phyloP scores from a whole-genome alignment of 2,113 vertebrate genomes.

The Odocoileus hemionus region DNA sequence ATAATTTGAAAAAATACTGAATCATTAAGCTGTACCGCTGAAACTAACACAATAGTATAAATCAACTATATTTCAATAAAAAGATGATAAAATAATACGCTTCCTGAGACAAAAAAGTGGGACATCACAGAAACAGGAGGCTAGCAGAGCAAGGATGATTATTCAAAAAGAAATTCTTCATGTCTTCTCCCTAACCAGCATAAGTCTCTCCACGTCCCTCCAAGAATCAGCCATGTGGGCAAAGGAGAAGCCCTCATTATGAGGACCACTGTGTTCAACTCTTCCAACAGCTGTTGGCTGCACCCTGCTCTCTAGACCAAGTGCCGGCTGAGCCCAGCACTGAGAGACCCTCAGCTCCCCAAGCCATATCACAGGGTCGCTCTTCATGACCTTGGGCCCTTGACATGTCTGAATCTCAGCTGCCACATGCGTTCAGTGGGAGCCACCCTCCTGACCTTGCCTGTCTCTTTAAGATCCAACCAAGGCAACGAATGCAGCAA shows the following conservation, averaged over 20 bases:
- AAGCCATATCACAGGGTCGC: background rate
- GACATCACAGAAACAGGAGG: background rate
- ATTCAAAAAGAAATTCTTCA: background rate
- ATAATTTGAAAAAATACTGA: background rate
- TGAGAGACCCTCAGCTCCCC: background rate
- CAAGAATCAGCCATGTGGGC: background rate
- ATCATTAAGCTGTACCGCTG: background rate
- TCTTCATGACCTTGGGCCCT: background rate
- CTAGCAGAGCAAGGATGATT: background rate
- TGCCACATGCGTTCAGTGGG: background rate
- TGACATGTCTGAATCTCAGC: background rate
- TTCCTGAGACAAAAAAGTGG: background rate
- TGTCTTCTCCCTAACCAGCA: background rate
- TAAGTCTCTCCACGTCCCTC: background rate
- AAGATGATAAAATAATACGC: background rate
- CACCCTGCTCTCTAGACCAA: no score
- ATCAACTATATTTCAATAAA: background rate
- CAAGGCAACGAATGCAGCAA: background rate
- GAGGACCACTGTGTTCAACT: background rate
- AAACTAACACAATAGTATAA: background rate
- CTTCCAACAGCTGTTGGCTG: background rate
- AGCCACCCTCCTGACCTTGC: background rate
- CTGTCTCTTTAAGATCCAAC: background rate
- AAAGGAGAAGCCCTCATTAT: background rate
- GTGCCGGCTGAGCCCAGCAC: rapidly evolving